Evolutionary conservation across 2,113 vertebrate species (phyloP).

Genomic region (Pituophis catenifer): DNA sequence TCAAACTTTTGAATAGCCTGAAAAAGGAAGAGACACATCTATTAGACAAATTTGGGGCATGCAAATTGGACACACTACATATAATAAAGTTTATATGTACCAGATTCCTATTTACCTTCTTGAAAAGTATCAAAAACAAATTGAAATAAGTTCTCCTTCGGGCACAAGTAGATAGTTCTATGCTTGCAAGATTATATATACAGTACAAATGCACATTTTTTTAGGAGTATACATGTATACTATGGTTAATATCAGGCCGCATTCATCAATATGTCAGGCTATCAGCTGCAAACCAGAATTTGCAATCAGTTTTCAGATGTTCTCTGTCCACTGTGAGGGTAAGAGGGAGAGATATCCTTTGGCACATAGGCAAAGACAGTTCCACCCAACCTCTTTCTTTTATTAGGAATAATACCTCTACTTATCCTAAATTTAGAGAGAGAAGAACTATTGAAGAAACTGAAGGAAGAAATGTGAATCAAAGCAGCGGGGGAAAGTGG

Average conservation of each 20-base stretch:
- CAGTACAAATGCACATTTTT: background rate
- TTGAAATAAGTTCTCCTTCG: background rate
- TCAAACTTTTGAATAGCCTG: background rate
- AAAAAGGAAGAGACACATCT: background rate
- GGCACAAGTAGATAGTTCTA: background rate
- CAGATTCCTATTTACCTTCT: background rate
- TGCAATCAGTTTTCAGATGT: background rate
- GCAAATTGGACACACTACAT: background rate
- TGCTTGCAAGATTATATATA: background rate
- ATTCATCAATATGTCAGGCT: background rate
- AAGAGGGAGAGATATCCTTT: background rate
- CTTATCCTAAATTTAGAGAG: background rate
- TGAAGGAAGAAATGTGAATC: background rate
- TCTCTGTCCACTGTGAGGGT: background rate
- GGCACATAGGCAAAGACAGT: background rate
- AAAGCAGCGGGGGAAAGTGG: too few relatives aligned
- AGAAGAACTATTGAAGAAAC: background rate
- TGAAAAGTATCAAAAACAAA: background rate
- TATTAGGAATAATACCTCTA: background rate
- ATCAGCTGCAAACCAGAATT: background rate
- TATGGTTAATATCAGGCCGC: background rate
- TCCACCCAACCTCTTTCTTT: background rate
- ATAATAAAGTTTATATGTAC: background rate
- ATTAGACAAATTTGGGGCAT: background rate
- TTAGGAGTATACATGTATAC: background rate